Conservation (phyloP, 2,797 vertebrate genomes). For the Otus scops region DNA sequence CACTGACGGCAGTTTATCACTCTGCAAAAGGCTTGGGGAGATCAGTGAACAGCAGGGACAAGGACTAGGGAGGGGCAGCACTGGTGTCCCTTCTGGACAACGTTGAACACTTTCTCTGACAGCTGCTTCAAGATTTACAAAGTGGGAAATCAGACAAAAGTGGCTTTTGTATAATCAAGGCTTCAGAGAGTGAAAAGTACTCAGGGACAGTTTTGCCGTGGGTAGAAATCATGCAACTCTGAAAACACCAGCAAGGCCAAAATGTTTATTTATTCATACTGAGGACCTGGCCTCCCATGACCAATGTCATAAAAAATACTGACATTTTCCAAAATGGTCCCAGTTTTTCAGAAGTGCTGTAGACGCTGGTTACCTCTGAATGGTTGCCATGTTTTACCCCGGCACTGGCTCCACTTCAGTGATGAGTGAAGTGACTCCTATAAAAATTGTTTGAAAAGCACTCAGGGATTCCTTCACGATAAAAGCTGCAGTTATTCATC, state of each 20-base stretch:
- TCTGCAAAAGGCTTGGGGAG: background rate
- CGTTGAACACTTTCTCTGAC: background rate
- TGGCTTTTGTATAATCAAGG: background rate
- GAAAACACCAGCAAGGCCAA: background rate
- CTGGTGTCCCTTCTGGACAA: background rate
- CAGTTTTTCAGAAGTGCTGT: background rate
- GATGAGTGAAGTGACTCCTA: background rate
- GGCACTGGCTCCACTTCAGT: background rate
- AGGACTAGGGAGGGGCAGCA: background rate
- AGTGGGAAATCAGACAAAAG: background rate
- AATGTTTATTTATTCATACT: background rate
- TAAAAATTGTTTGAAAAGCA: constrained; percentile 25
- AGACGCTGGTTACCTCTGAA: background rate
- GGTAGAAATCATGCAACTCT: background rate
- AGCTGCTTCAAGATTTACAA: background rate
- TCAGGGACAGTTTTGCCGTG: background rate
- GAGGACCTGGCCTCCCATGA: background rate
- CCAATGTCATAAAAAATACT: background rate
- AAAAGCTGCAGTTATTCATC: constrained; percentile 29
- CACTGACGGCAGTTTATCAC: background rate
- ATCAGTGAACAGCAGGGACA: accelerated
- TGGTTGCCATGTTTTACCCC: background rate
- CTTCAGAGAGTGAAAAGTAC: background rate
- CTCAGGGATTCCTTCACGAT: background rate
- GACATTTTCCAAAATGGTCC: background rate